A percentile compares a stretch with the other conserved stretches of the same genome.
These are phyloP conservation scores for Platycheirus albimanus DNA, from an alignment of 2,888 invertebrate genomes.

Conservation along the genomic window DNA sequence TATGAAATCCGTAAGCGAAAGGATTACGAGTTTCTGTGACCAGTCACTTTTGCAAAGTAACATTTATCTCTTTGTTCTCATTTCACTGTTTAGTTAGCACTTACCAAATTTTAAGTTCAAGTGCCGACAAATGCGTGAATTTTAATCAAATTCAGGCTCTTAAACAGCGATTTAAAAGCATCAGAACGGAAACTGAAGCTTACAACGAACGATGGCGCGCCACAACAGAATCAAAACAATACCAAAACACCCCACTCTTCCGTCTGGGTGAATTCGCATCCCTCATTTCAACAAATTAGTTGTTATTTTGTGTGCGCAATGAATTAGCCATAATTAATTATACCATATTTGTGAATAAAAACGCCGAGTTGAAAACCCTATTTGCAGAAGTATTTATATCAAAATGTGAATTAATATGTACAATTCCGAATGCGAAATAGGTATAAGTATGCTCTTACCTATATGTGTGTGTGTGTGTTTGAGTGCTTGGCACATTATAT, in stretches of 20 bases:
- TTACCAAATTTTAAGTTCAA: constrained; percentile 21
- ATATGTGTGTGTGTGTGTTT: constrained; percentile 12
- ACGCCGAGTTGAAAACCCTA: constrained; percentile 37
- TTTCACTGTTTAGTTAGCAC: too few relatives aligned
- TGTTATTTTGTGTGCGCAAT: constrained; percentile 34
- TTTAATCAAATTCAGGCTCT: constrained; percentile 37
- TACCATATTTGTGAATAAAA: constrained; percentile 14
- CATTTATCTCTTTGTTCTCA: too few relatives aligned
- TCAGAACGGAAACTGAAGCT: neutral
- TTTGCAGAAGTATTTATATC: constrained; percentile 53
- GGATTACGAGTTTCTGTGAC: too few relatives aligned
- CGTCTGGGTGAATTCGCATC: constrained; percentile 39
- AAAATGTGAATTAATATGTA: constrained; percentile 62
- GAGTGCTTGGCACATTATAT: constrained; percentile 36
- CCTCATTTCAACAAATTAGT: constrained; percentile 27
- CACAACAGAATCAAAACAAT: constrained; percentile 41
- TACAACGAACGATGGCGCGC: constrained; percentile 8
- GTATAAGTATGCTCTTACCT: neutral
- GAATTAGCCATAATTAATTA: constrained; percentile 59
- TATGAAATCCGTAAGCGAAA: too few relatives aligned
- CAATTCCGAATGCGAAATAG: constrained; percentile 19
- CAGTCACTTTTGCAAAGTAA: too few relatives aligned
- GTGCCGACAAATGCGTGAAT: constrained; percentile 42
- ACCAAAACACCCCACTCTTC: constrained; percentile 43
- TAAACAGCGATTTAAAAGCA: too few relatives aligned